Conservation (phyloP, 2,797 vertebrate species). For the Gouania willdenowi region DNA sequence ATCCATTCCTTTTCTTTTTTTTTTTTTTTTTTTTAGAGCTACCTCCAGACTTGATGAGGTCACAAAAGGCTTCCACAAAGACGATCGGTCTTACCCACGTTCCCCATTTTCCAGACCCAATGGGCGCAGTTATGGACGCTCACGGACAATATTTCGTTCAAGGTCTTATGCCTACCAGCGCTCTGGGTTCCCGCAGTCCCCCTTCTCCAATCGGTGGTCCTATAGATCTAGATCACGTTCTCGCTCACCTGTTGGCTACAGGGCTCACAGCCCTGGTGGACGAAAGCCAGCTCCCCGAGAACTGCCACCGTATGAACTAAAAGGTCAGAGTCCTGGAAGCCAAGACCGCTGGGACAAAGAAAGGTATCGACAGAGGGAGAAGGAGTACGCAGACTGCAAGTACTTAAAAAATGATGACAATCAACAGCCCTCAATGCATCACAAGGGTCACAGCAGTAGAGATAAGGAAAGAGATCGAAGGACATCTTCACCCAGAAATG, state of each 20-base stretch:
- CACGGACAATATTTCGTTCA: constrained; percentile 83
- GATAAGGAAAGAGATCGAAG: constrained; percentile 72
- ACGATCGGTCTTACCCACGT: constrained; percentile 84
- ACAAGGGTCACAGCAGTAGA: constrained; percentile 54
- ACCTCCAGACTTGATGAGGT: constrained; percentile 99
- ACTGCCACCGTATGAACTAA: constrained; percentile 66
- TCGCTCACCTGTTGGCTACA: constrained; percentile 74
- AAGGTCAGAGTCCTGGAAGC: constrained; percentile 74
- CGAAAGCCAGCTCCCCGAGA: constrained; percentile 72
- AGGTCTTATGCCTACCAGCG: constrained; percentile 71
- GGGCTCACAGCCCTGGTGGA: constrained; percentile 80
- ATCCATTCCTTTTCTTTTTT: no score
- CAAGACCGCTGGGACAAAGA: constrained; percentile 91
- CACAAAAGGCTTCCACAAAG: constrained; percentile 99
- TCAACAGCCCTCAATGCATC: constrained; percentile 52
- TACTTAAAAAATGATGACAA: constrained; percentile 86
- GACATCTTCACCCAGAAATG: constrained; percentile 81
- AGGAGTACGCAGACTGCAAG: constrained; percentile 91
- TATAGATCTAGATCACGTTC: constrained; percentile 87
- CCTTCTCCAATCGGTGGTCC: constrained; percentile 56
- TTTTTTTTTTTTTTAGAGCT: no score
- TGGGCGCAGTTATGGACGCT: constrained; percentile 87
- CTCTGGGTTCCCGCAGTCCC: constrained; percentile 57
- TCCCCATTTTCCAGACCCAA: constrained; percentile 87
- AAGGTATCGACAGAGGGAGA: constrained; percentile 90